Base-by-base conservation (phyloP, 2,113 vertebrate genomes). In the Lagopus leucura region DNA sequence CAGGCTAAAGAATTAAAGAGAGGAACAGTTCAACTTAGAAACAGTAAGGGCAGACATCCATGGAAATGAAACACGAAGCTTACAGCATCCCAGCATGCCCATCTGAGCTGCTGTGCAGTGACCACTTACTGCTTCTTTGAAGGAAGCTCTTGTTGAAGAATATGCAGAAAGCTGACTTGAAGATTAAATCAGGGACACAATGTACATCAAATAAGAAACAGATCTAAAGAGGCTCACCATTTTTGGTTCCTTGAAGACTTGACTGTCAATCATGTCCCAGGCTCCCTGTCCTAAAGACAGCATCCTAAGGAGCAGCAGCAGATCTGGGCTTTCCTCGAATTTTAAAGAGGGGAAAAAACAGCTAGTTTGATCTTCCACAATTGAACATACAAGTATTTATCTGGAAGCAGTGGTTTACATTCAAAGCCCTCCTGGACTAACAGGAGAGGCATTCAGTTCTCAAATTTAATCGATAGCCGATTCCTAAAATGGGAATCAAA, bases 191-290 rank as follows among this genome's bases (percentile, higher is more conserved):
- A 67, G 6, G 21, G 73, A 58, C 1, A 64, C 5, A 52, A 42
- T 2, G 38, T 13, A 40, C 50, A 47, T 8, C 47, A 64, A 77
- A 76, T 4, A 73, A 61, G 11, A 45, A 85, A 63, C 25, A 55
- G 74, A 36, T 5, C 67, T n/a, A 64, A 57, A 40, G 88, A 72
- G 5, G 52, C 77, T 93, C 97, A 99, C 99, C 99, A 99, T 97
- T 94, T 98, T 99, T 36, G 99, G 99, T 93, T 99, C 99, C 97
- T 99, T 99, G 97, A 99, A 99, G 83, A 99, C 99, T 96, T 99
- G 99, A 95, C 99, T 99, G 98, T 99, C 99, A 8, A 99, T 99
- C 99, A 99, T 99, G 97, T 99, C 99, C 99, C 99, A 99, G 1
- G 99, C 99, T 0, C 99, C 99, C 61, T 99, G 99, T 57, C 99